These are phyloP conservation scores for Leguminivora glycinivorella DNA, from an alignment of 1,140 invertebrate genomes.

Conservation along the genomic window DNA sequence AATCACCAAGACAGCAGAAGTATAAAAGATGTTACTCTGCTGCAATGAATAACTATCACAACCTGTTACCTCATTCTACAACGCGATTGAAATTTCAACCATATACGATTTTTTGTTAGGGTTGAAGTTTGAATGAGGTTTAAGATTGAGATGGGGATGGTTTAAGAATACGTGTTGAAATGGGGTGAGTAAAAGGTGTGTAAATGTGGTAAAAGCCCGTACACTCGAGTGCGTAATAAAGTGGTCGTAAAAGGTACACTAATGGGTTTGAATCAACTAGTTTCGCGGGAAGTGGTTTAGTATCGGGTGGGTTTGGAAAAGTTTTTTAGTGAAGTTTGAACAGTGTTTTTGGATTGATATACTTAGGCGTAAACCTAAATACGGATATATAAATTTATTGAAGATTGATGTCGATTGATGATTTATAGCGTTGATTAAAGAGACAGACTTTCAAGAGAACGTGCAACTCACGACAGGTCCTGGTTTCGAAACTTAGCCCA, in stretches of 20 bases:
- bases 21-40: neutral
- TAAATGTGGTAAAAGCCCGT: constrained; percentile 6
- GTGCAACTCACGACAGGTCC: too few species aligned
- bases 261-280: neutral
- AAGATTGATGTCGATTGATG: too few species aligned
- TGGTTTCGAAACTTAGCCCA: too few species aligned
- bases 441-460: too few species aligned
- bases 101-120: neutral
- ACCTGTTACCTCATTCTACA: neutral
- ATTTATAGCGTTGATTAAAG: too few species aligned
- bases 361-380: too few species aligned
- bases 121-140: neutral
- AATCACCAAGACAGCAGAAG: neutral
- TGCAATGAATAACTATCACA: neutral
- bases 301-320: neutral
- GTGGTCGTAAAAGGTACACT: constrained; percentile 1
- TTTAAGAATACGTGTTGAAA: neutral
- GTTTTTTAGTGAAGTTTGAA: neutral
- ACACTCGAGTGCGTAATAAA: constrained; percentile 9
- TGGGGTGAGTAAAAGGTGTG: neutral
- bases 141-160: neutral
- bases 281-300: neutral
- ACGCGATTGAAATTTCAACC: neutral
- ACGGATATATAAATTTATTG: too few species aligned
- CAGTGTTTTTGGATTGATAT: neutral